Evolutionary conservation across 2,888 invertebrate species (phyloP).

Genomic region (Scaeva pyrastri): DNA sequence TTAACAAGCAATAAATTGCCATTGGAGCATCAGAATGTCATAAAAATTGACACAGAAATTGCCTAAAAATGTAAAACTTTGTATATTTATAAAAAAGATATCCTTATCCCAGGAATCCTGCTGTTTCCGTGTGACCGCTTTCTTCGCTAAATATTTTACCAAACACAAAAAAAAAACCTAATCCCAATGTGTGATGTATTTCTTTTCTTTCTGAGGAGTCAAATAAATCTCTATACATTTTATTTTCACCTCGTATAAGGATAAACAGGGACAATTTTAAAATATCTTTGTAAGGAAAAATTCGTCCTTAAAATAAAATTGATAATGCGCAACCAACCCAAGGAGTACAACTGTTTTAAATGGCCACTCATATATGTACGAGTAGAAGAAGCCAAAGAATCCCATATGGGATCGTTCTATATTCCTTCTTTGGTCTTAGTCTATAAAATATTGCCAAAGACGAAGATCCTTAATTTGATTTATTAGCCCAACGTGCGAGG

Average conservation of each 20-base stretch:
- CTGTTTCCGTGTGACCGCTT: slow-evolving; percentile 48
- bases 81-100: neutral
- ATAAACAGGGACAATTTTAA: slow-evolving; percentile 49
- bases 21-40: slow-evolving; percentile 62
- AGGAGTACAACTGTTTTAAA: slow-evolving; percentile 65
- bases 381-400: too few relatives aligned
- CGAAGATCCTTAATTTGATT: slow-evolving; percentile 71
- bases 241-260: slow-evolving; percentile 7
- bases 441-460: slow-evolving; percentile 45
- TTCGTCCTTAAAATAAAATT: slow-evolving; percentile 42
- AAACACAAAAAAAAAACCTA: slow-evolving; percentile 36
- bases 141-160: slow-evolving; percentile 48
- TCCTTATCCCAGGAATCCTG: slow-evolving; percentile 33
- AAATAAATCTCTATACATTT: slow-evolving; percentile 43
- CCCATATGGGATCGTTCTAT: too few relatives aligned
- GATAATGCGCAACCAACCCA: slow-evolving; percentile 2
- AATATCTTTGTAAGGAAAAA: slow-evolving; percentile 27
- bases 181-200: slow-evolving; percentile 66
- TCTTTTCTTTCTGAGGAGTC: slow-evolving; percentile 24
- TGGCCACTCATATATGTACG: slow-evolving; percentile 15
- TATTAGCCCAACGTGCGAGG: slow-evolving; percentile 68
- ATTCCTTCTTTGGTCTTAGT: neutral
- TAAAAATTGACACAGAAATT: slow-evolving; percentile 69
- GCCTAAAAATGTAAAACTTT: slow-evolving; percentile 58
- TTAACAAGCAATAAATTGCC: slow-evolving; percentile 59